Conservation (phyloP, 1,140 invertebrate genomes). For the Papilio dardanus region DNA sequence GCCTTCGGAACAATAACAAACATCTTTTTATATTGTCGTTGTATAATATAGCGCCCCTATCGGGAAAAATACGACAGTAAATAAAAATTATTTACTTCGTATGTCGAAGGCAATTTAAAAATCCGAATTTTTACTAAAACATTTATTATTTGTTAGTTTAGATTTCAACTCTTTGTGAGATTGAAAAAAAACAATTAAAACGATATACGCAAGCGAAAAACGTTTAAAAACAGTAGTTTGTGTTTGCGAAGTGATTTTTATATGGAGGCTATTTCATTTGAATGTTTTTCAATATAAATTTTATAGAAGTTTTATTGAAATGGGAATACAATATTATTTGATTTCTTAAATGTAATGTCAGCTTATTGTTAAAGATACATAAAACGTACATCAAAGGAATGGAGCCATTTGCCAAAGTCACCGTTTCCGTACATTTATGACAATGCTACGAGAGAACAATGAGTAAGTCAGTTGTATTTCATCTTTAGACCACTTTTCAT, state of each 20-base stretch:
- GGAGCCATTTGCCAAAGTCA: background rate
- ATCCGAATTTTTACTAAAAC: background rate
- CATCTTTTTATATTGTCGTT: too few species aligned
- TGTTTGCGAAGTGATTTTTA: slow-evolving; percentile 8
- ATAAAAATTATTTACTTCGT: too few species aligned
- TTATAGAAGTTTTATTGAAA: too few species aligned
- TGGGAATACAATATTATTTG: too few species aligned
- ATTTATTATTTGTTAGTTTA: background rate
- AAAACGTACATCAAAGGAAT: slow-evolving; percentile 6
- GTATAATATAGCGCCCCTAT: too few species aligned
- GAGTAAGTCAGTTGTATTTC: background rate
- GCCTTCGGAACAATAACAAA: too few species aligned
- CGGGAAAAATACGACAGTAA: too few species aligned
- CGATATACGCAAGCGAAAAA: background rate
- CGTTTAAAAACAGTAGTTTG: slow-evolving; percentile 12
- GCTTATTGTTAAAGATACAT: too few species aligned
- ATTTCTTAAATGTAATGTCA: background rate
- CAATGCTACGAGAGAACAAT: slow-evolving; percentile 11
- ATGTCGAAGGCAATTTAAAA: background rate
- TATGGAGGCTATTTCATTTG: background rate
- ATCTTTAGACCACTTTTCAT: background rate
- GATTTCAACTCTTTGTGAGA: background rate
- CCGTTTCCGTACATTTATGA: slow-evolving; percentile 14
- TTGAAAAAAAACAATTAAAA: background rate
- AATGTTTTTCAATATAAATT: background rate